Evolutionary conservation across 2,113 vertebrate genomes (phyloP).

Genomic region (Sitta europaea): DNA sequence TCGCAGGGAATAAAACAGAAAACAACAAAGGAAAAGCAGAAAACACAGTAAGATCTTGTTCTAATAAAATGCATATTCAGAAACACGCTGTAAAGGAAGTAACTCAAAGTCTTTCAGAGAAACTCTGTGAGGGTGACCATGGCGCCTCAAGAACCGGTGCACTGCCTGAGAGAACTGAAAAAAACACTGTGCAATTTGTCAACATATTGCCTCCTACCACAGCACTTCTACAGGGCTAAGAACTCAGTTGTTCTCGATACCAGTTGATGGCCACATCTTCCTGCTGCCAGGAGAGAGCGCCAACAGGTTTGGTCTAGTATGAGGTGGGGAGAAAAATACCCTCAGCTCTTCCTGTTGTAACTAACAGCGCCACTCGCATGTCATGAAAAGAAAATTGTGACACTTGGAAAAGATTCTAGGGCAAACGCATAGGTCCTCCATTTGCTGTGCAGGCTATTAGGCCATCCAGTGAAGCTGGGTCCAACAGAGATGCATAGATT

Average conservation of each 20-base stretch:
- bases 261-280: not conserved
- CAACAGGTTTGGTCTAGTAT: not conserved
- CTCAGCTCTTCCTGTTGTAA: not conserved
- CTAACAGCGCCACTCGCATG: accelerated
- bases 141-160: not conserved
- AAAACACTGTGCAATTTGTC: not conserved
- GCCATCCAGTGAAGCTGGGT: not conserved
- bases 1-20: not conserved
- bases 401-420: not conserved
- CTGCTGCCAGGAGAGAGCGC: not conserved
- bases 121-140: not conserved
- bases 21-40: not conserved
- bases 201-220: accelerated
- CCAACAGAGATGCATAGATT: not conserved
- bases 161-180: not conserved
- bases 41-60: not conserved
- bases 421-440: not conserved
- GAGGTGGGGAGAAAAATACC: accelerated
- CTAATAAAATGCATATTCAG: not conserved
- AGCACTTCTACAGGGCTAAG: not conserved
- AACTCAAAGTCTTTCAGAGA: not conserved
- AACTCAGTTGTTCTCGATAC: accelerated
- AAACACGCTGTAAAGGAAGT: not conserved
- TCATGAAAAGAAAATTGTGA: not conserved
- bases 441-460: not conserved